These are phyloP conservation scores for Hypercompe scribonia DNA, from an alignment of 2,888 invertebrate genomes.

Conservation along the genomic window DNA sequence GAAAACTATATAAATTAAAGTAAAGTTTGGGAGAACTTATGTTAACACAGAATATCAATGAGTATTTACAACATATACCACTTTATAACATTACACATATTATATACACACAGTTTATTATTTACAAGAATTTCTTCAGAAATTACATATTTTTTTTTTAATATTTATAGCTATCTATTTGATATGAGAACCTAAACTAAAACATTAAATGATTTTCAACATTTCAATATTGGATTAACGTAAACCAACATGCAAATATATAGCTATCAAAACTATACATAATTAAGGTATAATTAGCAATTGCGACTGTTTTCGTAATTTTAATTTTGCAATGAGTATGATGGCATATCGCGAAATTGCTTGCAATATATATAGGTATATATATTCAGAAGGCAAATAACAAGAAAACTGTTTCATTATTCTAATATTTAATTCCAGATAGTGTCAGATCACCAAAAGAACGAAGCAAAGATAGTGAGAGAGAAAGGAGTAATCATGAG, in stretches of 20 bases:
- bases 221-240: neutral
- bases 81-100: too few species aligned
- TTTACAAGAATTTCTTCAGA: neutral
- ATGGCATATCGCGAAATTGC: constrained; percentile 30
- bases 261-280: neutral
- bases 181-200: neutral
- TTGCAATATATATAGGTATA: neutral
- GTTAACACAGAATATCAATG: neutral
- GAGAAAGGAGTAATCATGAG: constrained; percentile 96
- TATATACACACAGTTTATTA: neutral
- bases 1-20: neutral
- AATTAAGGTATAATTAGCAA: constrained; percentile 1
- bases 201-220: neutral
- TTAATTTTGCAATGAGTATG: neutral
- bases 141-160: neutral
- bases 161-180: neutral
- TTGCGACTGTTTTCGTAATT: constrained; percentile 20
- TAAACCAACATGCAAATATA: neutral
- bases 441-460: constrained; percentile 89
- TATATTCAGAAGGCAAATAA: neutral
- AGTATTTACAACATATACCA: neutral
- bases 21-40: neutral
- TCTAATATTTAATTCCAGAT: constrained; percentile 67
- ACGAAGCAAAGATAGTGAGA: constrained; percentile 90
- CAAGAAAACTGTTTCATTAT: neutral